Evolutionary conservation across 1,140 invertebrate species (phyloP), one percentile per base, ranked within the genome.

Genomic region (Dendrolimus punctatus): DNA sequence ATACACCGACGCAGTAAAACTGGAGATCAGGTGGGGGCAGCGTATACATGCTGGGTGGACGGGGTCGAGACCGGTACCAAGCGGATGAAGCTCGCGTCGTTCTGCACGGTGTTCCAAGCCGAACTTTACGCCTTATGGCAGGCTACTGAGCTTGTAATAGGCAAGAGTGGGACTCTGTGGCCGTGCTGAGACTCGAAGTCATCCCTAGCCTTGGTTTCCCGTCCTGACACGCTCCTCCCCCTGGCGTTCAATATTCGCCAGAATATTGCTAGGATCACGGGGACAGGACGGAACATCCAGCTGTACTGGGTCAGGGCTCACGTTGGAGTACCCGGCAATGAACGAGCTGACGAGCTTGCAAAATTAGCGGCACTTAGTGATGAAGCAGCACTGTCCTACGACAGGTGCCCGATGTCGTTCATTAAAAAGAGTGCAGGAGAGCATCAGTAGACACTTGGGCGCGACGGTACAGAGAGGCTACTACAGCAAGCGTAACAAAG

Each of bases 1-100:
- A 23, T 42, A 42, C n/a, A 42, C 41, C 6, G 41, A 42, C 41
- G 41, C 41, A 42, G 41, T 42, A 42, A 42, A n/a, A 42, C 41
- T 8, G 41, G n/a, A 2, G 41, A 42, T 42, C 6, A 42, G 41
- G 41, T 42, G 41, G 41, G 41, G 41, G 41, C 41, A n/a, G 41
- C 41, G n/a, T 42, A 4, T 42, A 8, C 41, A 7, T 42, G 41
- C 41, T 42, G 41, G 41, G 41, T 42, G 41, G 6, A n/a, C 6
- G 41, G 41, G n/a, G 41, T 42, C 6, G 41, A 42, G 41, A n/a
- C n/a, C 6, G 6, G 41, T 42, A 42, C 41, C 41, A 42, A 42
- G 41, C 6, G 41, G 41, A 42, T n/a, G 41, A 42, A n/a, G 41
- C 41, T 42, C n/a, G 41, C 6, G 41, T 42, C 41, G n/a, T 7